Base-by-base conservation (phyloP, 2,113 vertebrate genomes). In the Nyctibius bracteatus region DNA sequence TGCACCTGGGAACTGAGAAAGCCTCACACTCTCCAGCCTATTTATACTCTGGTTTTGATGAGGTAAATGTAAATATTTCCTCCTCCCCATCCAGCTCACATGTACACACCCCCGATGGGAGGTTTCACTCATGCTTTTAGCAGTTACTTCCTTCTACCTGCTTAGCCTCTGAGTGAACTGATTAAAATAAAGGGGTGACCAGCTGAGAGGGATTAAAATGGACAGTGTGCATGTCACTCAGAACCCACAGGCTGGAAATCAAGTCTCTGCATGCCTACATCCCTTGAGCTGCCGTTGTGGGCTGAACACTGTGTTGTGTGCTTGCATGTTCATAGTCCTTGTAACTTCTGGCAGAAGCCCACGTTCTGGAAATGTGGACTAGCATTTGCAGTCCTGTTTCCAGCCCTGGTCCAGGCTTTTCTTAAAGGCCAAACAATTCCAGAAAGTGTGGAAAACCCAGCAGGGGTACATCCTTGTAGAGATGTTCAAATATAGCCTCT, bases 101-200 rank as follows among this genome's bases (percentile, higher is more conserved):
- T 11, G 39, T 72, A 37, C 88, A 97, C 95, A 85, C 96, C 95
- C 88, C 39, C 7, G 2, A 30, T n/a, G 41, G 90, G 73, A 86
- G 94, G 95, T 79, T 96, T 97, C 94, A 92, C 19, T 57, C 16
- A 5, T 44, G 83, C 90, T 97, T 71, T 66, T 43, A 28, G 59
- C 91, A 75, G 83, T 47, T 28, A 46, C 58, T 88, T 92, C 91
- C 87, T 93, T 52, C 86, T 82, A 52, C 92, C 85, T 92, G 75
- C 79, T 63, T 73, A 27, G 71, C 44, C 87, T 58, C 10, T 41
- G n/a, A 17, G 47, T 61, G 30, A 88, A 67, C 37, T 54, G 47
- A 18, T 35, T 75, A 39, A 89, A 71, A 58, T 39, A 35, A 85
- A 87, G 67, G 43, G 47, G 24, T 63, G 79, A 77, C 12, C 30